Base-by-base conservation (phyloP, 2,113 vertebrate species). In the Sporophila hypoxantha region DNA sequence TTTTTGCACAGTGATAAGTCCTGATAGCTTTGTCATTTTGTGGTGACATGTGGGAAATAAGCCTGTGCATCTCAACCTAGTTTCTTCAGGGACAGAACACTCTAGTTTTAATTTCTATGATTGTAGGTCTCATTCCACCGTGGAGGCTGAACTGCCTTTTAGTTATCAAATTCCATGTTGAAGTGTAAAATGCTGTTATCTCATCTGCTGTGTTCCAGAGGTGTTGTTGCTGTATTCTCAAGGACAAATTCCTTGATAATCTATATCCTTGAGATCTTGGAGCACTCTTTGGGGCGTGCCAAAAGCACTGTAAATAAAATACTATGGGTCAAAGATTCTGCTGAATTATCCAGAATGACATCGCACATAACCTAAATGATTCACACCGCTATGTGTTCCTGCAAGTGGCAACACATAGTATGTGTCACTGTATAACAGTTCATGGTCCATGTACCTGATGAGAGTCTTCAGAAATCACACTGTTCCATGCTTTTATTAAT, bases 181-280 rank as follows among this genome's bases (percentile, higher is more conserved):
- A 83, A 75, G 17, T 68, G 32, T 74, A 66, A 64, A 73, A 57
- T 73, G 29, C 59, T 37, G 1, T 70, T 77, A 23, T 56, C 47
- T 79, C 66, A 27, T 62, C 23, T 78, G 61, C 66, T 80, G 0
- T 59, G 5, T 87, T 87, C 36, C 37, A 66, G 42, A 74, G 42
- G n/a, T 50, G 17, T 22, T 75, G 36, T 75, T 92, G 30, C 47
- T 87, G 5, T 82, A 34, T 70, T 80, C 26, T 89, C 46, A 88
- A 75, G 83, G 69, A 71, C 46, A 90, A 88, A 86, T 76, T 88
- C 77, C 46, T 22, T 61, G 26, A 71, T 93, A 80, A 82, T 75
- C 39, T 68, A 4, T 49, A 67, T 9, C 25, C 13, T 69, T 15
- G 57, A 67, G 65, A 77, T 70, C 46, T 65, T 62, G 47, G 37